These are phyloP conservation scores for Alligator sinensis DNA, from an alignment of 2,113 vertebrate species.

Conservation along the genomic window DNA sequence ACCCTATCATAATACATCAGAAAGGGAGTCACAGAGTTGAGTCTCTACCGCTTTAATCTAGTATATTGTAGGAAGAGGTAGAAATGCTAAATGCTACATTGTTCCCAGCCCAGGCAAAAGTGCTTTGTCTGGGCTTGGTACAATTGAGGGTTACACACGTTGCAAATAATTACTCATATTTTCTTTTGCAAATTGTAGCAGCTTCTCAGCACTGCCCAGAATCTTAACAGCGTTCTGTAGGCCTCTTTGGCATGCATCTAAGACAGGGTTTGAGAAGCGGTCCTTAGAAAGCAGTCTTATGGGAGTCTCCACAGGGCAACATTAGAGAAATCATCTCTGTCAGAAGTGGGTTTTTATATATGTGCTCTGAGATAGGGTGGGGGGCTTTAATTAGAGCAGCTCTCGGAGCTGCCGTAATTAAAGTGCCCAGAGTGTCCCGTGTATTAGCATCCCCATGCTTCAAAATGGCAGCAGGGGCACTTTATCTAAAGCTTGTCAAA, in stretches of 20 bases:
- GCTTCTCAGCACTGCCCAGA: not conserved
- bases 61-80: not conserved
- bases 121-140: not conserved
- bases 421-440: no score
- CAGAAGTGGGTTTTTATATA: not conserved
- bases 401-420: no score
- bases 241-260: not conserved
- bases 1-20: not conserved
- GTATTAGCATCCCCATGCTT: no score
- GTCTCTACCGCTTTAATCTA: not conserved
- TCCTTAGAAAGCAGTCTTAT: not conserved
- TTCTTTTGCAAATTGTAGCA: not conserved
- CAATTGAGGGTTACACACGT: not conserved
- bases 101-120: not conserved
- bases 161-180: fast-evolving
- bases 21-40: not conserved
- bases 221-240: not conserved
- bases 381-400: no score
- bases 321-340: not conserved
- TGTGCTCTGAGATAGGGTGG: no score
- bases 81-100: fast-evolving
- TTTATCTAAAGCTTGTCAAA: no score
- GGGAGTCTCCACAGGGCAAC: not conserved
- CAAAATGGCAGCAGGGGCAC: no score
- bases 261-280: no score